These are phyloP conservation scores for Pantherophis guttatus DNA, from an alignment of 2,113 vertebrate genomes.

Conservation along the genomic window DNA sequence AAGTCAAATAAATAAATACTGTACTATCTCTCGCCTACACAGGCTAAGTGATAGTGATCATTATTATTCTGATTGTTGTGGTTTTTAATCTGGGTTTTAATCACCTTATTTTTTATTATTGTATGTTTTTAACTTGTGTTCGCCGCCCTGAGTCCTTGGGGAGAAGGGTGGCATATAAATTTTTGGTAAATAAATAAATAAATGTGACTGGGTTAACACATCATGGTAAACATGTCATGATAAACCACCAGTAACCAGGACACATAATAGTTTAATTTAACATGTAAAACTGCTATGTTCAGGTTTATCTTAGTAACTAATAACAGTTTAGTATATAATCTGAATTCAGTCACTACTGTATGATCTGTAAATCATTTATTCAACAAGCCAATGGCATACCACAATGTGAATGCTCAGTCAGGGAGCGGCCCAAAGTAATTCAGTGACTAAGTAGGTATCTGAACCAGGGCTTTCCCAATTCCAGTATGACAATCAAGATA, in stretches of 20 bases:
- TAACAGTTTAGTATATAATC: neutral
- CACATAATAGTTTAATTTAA: neutral
- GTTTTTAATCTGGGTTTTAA: too few relatives aligned
- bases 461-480: neutral
- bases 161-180: too few relatives aligned
- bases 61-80: too few relatives aligned
- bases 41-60: neutral
- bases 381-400: neutral
- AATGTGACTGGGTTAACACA: neutral
- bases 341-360: neutral
- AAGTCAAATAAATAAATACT: neutral
- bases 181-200: too few relatives aligned
- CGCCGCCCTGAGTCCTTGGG: too few relatives aligned
- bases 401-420: neutral
- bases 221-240: neutral
- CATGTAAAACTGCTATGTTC: neutral
- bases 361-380: neutral
- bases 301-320: neutral
- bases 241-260: neutral
- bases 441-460: neutral
- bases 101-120: too few relatives aligned
- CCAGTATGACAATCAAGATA: neutral
- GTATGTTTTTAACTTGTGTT: too few relatives aligned
- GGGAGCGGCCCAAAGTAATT: neutral
- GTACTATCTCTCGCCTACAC: neutral